Conservation (phyloP, 2,888 invertebrate species). For the Thereva nobilitata region DNA sequence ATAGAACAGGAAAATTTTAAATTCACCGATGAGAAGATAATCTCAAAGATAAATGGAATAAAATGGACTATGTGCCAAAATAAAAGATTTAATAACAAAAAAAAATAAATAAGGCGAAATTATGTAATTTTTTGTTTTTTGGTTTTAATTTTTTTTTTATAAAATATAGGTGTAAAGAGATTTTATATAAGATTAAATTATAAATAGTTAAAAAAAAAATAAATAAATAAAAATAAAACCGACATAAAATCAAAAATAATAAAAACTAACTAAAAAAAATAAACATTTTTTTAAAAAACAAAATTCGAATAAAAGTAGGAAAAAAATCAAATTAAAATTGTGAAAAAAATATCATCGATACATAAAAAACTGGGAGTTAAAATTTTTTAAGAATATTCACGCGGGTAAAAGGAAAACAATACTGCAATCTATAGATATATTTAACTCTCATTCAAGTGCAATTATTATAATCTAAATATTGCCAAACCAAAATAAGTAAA, state of each 20-base stretch:
- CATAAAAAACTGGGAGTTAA: slow-evolving; percentile 1
- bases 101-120: too few relatives aligned
- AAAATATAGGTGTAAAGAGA: too few relatives aligned
- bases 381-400: background rate
- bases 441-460: slow-evolving; percentile 39
- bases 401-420: slow-evolving; percentile 1
- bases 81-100: too few relatives aligned
- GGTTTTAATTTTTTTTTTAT: too few relatives aligned
- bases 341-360: background rate
- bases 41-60: too few relatives aligned
- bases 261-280: too few relatives aligned
- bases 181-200: too few relatives aligned
- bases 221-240: too few relatives aligned
- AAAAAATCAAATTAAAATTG: background rate
- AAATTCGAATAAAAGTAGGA: background rate
- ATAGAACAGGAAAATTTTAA: slow-evolving; percentile 11
- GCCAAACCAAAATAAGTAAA: slow-evolving; percentile 34
- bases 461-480: slow-evolving; percentile 41
- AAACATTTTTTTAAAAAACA: background rate
- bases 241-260: too few relatives aligned
- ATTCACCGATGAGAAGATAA: slow-evolving; percentile 5
- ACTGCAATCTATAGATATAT: slow-evolving; percentile 2
- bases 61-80: too few relatives aligned
- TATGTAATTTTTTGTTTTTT: too few relatives aligned
- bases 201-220: too few relatives aligned